These are phyloP conservation scores for Fopius arisanus DNA, from an alignment of 1,140 invertebrate genomes.

Conservation along the genomic window DNA sequence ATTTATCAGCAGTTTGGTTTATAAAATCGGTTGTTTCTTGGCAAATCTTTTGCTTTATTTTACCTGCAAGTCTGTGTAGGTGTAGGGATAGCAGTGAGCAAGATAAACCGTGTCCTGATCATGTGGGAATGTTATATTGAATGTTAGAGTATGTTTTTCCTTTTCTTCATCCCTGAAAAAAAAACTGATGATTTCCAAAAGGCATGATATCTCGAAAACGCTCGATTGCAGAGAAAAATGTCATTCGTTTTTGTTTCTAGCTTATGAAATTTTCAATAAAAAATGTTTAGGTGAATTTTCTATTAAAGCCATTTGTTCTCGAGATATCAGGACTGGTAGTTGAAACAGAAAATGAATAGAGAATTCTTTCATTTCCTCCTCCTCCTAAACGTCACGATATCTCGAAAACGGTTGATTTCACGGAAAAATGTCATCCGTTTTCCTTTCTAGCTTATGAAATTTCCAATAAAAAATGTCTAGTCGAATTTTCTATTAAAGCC, in stretches of 20 bases:
- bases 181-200: not conserved
- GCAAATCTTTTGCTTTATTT: not conserved
- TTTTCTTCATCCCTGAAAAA: slow-evolving; percentile 69
- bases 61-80: slow-evolving; percentile 84
- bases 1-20: too few relatives aligned
- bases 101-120: slow-evolving; percentile 91
- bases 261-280: not conserved
- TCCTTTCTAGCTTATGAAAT: not conserved
- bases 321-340: too few relatives aligned
- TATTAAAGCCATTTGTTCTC: too few relatives aligned
- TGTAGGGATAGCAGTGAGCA: slow-evolving; percentile 97
- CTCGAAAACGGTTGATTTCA: too few relatives aligned
- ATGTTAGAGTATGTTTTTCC: slow-evolving; percentile 86
- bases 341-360: too few relatives aligned
- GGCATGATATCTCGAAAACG: too few relatives aligned
- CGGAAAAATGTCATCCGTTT: too few relatives aligned
- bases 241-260: not conserved
- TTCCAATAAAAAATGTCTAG: too few relatives aligned
- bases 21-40: too few relatives aligned
- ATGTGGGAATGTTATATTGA: slow-evolving; percentile 91
- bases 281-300: too few relatives aligned
- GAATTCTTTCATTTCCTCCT: slow-evolving; percentile 71
- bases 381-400: slow-evolving; percentile 28
- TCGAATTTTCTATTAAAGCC: too few relatives aligned
- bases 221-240: too few relatives aligned